Base-by-base conservation (phyloP, 2,888 invertebrate species). In the Cheiracanthium punctorium region DNA sequence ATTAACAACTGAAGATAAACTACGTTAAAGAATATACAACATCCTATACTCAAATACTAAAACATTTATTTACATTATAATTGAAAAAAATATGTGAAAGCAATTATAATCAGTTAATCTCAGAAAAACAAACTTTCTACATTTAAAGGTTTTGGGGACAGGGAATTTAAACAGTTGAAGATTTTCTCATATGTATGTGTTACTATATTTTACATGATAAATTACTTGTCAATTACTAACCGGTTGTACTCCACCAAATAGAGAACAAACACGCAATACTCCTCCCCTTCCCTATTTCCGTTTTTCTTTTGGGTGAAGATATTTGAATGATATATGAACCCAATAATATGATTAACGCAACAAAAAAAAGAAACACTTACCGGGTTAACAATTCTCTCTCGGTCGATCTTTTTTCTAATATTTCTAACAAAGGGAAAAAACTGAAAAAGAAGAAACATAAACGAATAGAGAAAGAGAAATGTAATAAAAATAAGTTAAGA, bases 251-350 rank as follows among this genome's bases (percentile, higher is more conserved):
- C 48, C 48, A 17, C 48, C 12, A 48, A 48, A 48, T 48, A 48
- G 48, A 48, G 48, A 48, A 17, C 8, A 48, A 48, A 48, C 48
- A 48, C 48, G 48, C 48, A 48, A 48, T 17, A 14, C 17, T 48
- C 12, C 12, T 48, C 17, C 17, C 17, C 48, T 37, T 37, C 12
- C 37, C 12, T 37, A 8, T 12, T 5, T 37, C 17, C 48, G 17
- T 48, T 48, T 48, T 17, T 48, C 48, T 48, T 17, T 48, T 48
- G 48, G 12, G 8, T 48, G 48, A 48, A 48, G 48, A 48, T 48
- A 17, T 48, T 48, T 48, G 48, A 48, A 48, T 48, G 48, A 48
- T 48, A 48, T 48, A 48, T 48, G 48, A 48, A 48, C 48, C 48
- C 17, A 48, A 48, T 48, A 48, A 48, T 48, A 48, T 48, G 48